phyloP scores from a whole-genome alignment of 2,888 invertebrate species.

The Hypselothyrea guttata region DNA sequence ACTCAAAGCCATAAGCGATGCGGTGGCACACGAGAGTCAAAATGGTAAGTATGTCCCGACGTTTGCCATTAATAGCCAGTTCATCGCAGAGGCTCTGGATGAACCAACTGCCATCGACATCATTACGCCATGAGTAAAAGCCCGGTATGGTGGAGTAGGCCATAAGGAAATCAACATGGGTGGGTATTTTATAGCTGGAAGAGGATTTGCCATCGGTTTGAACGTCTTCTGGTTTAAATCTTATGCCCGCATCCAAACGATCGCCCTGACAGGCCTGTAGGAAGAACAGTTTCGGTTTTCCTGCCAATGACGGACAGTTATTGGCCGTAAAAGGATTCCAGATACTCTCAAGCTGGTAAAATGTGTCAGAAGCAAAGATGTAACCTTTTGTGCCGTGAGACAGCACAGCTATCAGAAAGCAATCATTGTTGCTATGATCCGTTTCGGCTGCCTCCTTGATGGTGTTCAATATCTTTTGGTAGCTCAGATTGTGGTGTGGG shows the following conservation, averaged over 20 bases:
- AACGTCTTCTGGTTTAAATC: background rate
- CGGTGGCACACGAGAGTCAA: conserved; percentile 1
- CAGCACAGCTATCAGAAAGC: background rate
- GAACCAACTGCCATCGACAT: background rate
- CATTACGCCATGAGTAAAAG: background rate
- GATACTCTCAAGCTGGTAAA: background rate
- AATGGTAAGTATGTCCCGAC: background rate
- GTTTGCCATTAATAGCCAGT: background rate
- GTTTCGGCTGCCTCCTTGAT: background rate
- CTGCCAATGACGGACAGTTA: background rate
- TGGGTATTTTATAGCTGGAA: background rate
- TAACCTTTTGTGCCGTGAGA: background rate
- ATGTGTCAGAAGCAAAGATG: background rate
- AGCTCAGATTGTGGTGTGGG: background rate
- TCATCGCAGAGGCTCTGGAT: background rate
- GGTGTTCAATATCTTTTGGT: background rate
- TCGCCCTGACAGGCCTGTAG: conserved; percentile 1
- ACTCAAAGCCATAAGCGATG: background rate
- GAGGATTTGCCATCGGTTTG: background rate
- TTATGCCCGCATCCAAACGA: background rate
- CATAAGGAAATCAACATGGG: background rate
- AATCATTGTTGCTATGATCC: conserved; percentile 1
- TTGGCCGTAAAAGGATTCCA: background rate
- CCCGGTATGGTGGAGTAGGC: conserved; percentile 1
- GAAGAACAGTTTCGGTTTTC: conserved; percentile 4